Conservation (phyloP, 2,888 invertebrate species). For the Zele albiditarsus region DNA sequence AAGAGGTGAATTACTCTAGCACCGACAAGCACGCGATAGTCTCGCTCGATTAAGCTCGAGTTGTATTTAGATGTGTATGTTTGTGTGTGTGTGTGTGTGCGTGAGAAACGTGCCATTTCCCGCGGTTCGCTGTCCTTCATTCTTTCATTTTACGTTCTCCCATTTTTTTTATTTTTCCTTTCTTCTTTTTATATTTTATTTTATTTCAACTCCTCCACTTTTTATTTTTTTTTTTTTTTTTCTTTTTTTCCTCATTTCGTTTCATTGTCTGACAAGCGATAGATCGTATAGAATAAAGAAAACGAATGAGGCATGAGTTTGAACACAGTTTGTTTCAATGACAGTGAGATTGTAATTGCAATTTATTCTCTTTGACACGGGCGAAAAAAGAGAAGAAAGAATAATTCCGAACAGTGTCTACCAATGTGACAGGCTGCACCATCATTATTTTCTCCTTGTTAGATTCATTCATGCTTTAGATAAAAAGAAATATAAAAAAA, state of each 20-base stretch:
- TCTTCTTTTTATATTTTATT: not conserved
- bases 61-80: not conserved
- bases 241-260: constrained; percentile 4
- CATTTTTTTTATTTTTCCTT: not conserved
- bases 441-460: not conserved
- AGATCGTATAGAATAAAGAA: constrained; percentile 2
- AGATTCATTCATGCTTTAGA: not conserved
- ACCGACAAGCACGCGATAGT: constrained; percentile 17
- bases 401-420: not conserved
- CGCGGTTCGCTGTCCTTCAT: not conserved
- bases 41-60: constrained; percentile 26
- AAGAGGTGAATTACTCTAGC: constrained; percentile 1
- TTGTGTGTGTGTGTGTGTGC: not conserved
- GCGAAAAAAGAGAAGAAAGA: not conserved
- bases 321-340: constrained; percentile 24
- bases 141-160: constrained; percentile 3
- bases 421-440: not conserved
- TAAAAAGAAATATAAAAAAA: not conserved
- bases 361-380: constrained; percentile 33
- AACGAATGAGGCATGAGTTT: constrained; percentile 20
- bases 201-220: not conserved
- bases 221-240: constrained; percentile 2
- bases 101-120: constrained; percentile 8
- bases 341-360: constrained; percentile 37
- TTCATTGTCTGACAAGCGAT: constrained; percentile 22